A percentile compares a stretch with the other conserved stretches of the same genome.
Evolutionary conservation across 2,888 invertebrate species (phyloP).

Genomic region (Sarcophaga caerulescens): DNA sequence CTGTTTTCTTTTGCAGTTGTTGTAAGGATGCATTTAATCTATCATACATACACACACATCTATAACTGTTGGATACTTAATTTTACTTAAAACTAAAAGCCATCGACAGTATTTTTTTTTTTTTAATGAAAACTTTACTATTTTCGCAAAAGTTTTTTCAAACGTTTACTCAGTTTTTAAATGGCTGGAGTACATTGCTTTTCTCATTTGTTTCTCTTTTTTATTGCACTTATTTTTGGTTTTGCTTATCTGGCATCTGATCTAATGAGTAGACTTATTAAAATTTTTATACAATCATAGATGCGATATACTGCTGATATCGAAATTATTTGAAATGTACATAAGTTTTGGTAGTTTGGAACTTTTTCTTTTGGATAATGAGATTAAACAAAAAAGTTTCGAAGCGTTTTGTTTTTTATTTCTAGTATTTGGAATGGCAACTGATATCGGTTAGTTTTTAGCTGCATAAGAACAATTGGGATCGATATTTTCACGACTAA

Average conservation of each 20-base stretch:
- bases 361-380: too few relatives aligned
- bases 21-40: constrained; percentile 18
- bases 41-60: background rate
- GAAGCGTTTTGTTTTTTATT: too few relatives aligned
- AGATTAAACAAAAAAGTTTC: too few relatives aligned
- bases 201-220: constrained; percentile 5
- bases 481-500: too few relatives aligned
- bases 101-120: constrained; percentile 15
- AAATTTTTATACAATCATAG: constrained; percentile 38
- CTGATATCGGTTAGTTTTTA: too few relatives aligned
- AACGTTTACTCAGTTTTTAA: constrained; percentile 22
- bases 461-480: too few relatives aligned
- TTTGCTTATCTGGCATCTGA: constrained; percentile 31
- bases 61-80: background rate
- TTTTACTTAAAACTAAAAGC: constrained; percentile 43
- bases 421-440: too few relatives aligned
- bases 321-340: too few relatives aligned
- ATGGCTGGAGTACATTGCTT: constrained; percentile 5
- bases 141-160: constrained; percentile 62
- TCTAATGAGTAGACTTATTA: constrained; percentile 66
- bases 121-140: constrained; percentile 50
- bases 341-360: too few relatives aligned
- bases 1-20: constrained; percentile 4
- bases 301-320: too few relatives aligned
- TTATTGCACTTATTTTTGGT: constrained; percentile 1